Evolutionary conservation across 2,113 vertebrate species (phyloP).

Genomic region (Leucoraja erinaceus): DNA sequence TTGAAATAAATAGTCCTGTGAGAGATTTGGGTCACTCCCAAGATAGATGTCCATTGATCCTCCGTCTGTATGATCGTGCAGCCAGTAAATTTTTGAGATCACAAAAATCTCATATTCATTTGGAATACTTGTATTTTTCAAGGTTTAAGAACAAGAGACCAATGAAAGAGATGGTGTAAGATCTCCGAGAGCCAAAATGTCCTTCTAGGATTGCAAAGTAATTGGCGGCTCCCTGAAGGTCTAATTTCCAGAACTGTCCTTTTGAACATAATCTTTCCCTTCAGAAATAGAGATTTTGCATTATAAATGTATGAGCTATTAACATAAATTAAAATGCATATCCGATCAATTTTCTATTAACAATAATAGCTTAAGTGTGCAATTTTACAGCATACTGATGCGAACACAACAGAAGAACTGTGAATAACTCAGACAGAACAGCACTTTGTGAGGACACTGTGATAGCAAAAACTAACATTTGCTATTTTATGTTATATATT

Average conservation of each 20-base stretch:
- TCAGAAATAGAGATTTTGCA: background rate
- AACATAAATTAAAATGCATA: background rate
- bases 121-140: background rate
- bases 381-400: background rate
- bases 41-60: too few species aligned
- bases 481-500: constrained; percentile 10
- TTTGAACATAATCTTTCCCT: background rate
- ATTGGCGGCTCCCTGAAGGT: background rate
- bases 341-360: background rate
- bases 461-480: constrained; percentile 19
- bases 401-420: background rate
- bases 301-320: background rate
- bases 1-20: background rate
- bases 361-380: background rate
- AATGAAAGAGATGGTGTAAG: background rate
- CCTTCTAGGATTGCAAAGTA: background rate
- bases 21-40: background rate
- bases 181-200: background rate
- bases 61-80: too few species aligned
- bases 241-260: background rate
- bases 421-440: constrained; percentile 10
- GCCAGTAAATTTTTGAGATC: background rate
- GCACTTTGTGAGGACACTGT: background rate
- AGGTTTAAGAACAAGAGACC: background rate
- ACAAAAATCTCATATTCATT: background rate